phyloP scores from a whole-genome alignment of 2,113 vertebrate species.

The Aspiorhynchus laticeps region DNA sequence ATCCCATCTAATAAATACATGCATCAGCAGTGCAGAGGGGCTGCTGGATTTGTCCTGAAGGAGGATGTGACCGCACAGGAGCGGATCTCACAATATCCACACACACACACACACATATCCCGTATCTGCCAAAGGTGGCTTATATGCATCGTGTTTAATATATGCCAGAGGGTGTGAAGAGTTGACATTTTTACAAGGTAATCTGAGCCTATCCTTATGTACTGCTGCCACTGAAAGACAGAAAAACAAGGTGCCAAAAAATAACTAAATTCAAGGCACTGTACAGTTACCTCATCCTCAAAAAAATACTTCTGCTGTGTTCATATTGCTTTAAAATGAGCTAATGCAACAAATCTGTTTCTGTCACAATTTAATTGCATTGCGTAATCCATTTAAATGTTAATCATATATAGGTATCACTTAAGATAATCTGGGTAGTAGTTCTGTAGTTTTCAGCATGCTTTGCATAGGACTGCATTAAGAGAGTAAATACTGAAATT shows the following conservation, averaged over 20 bases:
- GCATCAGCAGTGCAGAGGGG: constrained; percentile 4
- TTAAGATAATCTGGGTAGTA: no score
- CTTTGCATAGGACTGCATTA: no score
- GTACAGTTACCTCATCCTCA: no score
- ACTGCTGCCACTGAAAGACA: constrained; percentile 45
- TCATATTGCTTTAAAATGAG: neutral
- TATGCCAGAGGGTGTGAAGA: constrained; percentile 55
- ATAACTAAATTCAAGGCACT: neutral
- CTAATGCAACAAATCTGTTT: neutral
- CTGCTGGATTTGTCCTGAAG: neutral
- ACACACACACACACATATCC: constrained; percentile 38
- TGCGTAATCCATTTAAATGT: no score
- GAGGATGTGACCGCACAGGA: constrained; percentile 19
- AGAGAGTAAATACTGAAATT: no score
- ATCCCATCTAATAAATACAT: constrained; percentile 19
- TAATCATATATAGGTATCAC: no score
- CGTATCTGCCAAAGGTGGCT: constrained; percentile 22
- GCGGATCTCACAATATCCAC: constrained; percentile 16
- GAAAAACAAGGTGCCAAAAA: constrained; percentile 15
- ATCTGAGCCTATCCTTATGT: constrained; percentile 56
- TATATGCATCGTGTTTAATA: constrained; percentile 55
- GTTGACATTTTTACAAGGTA: constrained; percentile 63
- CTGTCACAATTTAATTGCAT: no score
- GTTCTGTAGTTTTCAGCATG: no score
- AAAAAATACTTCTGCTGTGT: neutral